Evolutionary conservation across 1,140 invertebrate genomes (phyloP).

Genomic region (Drosophila kohkoa): DNA sequence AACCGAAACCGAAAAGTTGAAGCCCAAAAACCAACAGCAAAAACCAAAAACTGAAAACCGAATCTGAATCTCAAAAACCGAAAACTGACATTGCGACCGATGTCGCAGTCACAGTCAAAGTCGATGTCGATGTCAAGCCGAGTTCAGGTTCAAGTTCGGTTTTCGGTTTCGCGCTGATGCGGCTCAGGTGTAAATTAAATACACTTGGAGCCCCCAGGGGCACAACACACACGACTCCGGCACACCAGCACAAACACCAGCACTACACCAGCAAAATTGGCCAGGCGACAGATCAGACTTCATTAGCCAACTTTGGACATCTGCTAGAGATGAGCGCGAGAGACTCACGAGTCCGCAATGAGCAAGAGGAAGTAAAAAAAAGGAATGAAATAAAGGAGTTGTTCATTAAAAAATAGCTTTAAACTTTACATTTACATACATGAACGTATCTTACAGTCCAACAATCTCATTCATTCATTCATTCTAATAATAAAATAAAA

Average conservation of each 20-base stretch:
- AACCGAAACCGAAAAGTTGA: slow-evolving; percentile 6
- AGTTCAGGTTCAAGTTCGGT: slow-evolving; percentile 79
- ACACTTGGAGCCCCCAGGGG: slow-evolving; percentile 42
- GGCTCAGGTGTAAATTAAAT: slow-evolving; percentile 82
- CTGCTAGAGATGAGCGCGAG: slow-evolving; percentile 15
- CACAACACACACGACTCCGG: slow-evolving; percentile 22
- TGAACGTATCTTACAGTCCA: too few relatives aligned
- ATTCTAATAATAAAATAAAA: too few relatives aligned
- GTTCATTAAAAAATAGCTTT: too few relatives aligned
- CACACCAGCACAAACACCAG: background rate
- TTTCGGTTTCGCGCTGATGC: slow-evolving; percentile 63
- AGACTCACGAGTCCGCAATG: slow-evolving; percentile 14
- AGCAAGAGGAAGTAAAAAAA: background rate
- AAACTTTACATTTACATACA: too few relatives aligned
- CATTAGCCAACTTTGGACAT: slow-evolving; percentile 54
- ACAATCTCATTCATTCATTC: too few relatives aligned
- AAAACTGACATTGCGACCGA: slow-evolving; percentile 18
- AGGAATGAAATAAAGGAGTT: too few relatives aligned
- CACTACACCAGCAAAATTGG: slow-evolving; percentile 3
- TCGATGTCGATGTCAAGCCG: slow-evolving; percentile 45
- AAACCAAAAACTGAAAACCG: slow-evolving; percentile 22
- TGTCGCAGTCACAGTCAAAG: slow-evolving; percentile 9
- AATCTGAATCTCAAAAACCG: slow-evolving; percentile 14
- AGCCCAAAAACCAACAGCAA: slow-evolving; percentile 31
- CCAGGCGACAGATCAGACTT: slow-evolving; percentile 74